phyloP scores from a whole-genome alignment of 1,140 invertebrate genomes.

The Teleopsis dalmanni region DNA sequence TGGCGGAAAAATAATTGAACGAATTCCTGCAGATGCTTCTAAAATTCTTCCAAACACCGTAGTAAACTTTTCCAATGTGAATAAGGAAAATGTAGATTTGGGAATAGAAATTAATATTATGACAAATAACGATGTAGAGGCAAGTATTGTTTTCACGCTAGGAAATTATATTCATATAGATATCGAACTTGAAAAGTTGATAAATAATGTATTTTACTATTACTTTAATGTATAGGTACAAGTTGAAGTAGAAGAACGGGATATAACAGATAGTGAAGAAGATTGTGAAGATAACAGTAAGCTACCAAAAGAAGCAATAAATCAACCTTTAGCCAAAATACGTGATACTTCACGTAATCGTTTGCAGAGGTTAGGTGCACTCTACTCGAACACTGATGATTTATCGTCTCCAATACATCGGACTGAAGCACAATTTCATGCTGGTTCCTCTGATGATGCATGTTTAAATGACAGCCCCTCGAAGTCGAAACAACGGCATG shows the following conservation, averaged over 20 bases:
- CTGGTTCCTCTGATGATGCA: conserved; percentile 38
- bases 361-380: conserved; percentile 46
- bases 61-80: conserved; percentile 36
- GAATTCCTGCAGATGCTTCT: too few relatives aligned
- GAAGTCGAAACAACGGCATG: conserved; percentile 49
- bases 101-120: conserved; percentile 43
- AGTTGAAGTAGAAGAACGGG: conserved; percentile 49
- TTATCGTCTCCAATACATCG: conserved; percentile 70
- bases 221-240: too few relatives aligned
- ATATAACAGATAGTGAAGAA: conserved; percentile 29
- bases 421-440: conserved; percentile 60
- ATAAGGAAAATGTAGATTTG: conserved; percentile 43
- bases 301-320: conserved; percentile 5
- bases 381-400: conserved; percentile 57
- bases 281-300: not conserved
- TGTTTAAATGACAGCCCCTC: conserved; percentile 17
- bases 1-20: too few relatives aligned
- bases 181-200: too few relatives aligned
- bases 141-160: too few relatives aligned
- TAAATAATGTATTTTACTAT: too few relatives aligned
- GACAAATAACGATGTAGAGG: conserved; percentile 44
- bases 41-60: too few relatives aligned
- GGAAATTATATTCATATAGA: too few relatives aligned
- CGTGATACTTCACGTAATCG: conserved; percentile 34
- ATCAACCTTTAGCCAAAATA: conserved; percentile 24